These are phyloP conservation scores for Catocala nupta DNA, from an alignment of 2,888 invertebrate species.

Conservation along the genomic window DNA sequence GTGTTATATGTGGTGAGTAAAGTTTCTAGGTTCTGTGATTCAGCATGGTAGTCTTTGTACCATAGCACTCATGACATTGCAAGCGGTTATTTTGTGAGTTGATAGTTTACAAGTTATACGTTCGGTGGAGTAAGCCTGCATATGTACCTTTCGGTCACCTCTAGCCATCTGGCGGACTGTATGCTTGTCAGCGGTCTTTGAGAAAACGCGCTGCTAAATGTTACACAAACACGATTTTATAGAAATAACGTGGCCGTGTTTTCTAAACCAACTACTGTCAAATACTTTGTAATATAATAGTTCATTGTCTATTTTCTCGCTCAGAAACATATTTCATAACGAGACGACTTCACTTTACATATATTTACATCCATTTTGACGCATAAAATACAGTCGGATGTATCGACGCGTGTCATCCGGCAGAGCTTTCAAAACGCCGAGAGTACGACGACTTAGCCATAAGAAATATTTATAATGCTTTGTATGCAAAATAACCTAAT, in stretches of 20 bases:
- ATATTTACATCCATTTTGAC: constrained; percentile 78
- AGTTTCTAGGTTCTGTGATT: background rate
- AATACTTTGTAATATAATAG: constrained; percentile 50
- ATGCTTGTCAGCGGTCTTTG: too few relatives aligned
- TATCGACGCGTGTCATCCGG: constrained; percentile 81
- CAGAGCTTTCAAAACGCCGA: constrained; percentile 75
- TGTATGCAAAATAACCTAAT: constrained; percentile 85
- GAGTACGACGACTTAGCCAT: constrained; percentile 72
- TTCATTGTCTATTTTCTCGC: constrained; percentile 60
- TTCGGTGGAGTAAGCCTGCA: too few relatives aligned
- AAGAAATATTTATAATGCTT: constrained; percentile 85
- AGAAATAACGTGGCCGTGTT: constrained; percentile 3
- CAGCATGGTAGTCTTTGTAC: background rate
- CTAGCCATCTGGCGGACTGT: too few relatives aligned
- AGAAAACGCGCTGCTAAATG: too few relatives aligned
- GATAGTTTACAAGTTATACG: too few relatives aligned
- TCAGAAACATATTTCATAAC: constrained; percentile 65
- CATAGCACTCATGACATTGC: too few relatives aligned
- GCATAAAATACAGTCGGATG: constrained; percentile 71
- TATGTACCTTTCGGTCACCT: too few relatives aligned
- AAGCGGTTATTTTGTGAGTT: too few relatives aligned
- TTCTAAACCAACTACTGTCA: constrained; percentile 55
- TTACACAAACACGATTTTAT: background rate
- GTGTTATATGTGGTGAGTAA: background rate
- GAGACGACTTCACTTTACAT: constrained; percentile 75